These are phyloP conservation scores for Brachypteracias leptosomus DNA, from an alignment of 2,113 vertebrate genomes.

Conservation along the genomic window DNA sequence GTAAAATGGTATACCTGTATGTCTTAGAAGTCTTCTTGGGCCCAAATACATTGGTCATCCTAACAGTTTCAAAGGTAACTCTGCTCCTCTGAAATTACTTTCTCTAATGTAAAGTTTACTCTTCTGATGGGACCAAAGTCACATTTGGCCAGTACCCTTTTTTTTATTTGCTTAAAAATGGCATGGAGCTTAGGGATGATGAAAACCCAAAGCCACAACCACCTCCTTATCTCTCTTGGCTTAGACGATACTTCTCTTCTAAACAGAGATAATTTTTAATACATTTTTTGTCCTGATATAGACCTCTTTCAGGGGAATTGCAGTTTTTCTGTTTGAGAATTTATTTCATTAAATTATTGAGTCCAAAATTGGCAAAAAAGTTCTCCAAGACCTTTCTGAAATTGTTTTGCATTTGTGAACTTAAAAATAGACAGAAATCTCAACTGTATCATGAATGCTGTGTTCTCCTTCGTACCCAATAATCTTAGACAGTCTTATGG, in stretches of 20 bases:
- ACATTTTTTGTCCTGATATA: not conserved
- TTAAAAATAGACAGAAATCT: not conserved
- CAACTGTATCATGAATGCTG: not conserved
- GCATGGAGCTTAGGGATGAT: not conserved
- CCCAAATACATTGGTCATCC: not conserved
- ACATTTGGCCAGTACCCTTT: not conserved
- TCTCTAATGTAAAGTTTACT: not conserved
- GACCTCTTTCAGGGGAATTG: not conserved
- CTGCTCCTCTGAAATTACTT: not conserved
- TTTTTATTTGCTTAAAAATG: not conserved
- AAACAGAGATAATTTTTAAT: not conserved
- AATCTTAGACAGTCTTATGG: not conserved
- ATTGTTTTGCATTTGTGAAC: not conserved
- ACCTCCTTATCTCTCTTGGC: not conserved
- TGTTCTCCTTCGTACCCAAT: not conserved
- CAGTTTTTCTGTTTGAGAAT: not conserved
- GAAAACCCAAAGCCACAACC: not conserved
- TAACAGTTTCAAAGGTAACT: not conserved
- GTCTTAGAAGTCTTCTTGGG: not conserved
- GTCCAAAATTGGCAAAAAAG: not conserved
- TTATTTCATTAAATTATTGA: not conserved
- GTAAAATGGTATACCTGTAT: not conserved
- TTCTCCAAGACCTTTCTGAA: not conserved
- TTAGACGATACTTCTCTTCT: not conserved
- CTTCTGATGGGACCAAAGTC: not conserved